Percentiles rank a stretch among this genome's conserved stretches.
These are phyloP conservation scores for Eurytemora carolleeae DNA, from an alignment of 1,140 invertebrate species.

Conservation along the genomic window DNA sequence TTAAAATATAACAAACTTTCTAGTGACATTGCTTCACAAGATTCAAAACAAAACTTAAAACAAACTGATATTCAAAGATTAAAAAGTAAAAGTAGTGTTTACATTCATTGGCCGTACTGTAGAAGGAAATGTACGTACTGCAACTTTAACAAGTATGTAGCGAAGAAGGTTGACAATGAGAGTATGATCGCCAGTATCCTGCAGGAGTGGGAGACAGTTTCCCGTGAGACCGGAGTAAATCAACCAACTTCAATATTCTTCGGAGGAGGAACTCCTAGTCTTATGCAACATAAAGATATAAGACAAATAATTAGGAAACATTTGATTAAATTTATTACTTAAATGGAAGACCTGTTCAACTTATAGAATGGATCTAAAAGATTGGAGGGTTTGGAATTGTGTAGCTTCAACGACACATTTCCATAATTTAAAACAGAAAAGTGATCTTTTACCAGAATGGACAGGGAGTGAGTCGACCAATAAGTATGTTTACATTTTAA, in stretches of 20 bases:
- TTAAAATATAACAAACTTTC: too few species aligned
- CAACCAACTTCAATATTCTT: constrained; percentile 23
- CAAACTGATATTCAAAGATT: too few species aligned
- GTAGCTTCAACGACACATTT: too few species aligned
- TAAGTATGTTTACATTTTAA: too few species aligned
- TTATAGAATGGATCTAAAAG: too few species aligned
- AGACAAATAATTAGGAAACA: constrained; percentile 20
- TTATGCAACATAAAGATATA: constrained; percentile 21
- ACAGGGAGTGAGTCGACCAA: too few species aligned
- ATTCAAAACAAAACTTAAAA: too few species aligned
- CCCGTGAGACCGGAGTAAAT: constrained; percentile 19
- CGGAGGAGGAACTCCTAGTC: constrained; percentile 26
- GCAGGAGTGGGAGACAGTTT: constrained; percentile 19
- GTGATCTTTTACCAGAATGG: too few species aligned
- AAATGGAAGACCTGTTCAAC: too few species aligned
- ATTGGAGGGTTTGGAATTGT: too few species aligned
- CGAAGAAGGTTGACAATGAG: constrained; percentile 20
- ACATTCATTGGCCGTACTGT: constrained; percentile 26
- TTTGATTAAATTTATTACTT: constrained; percentile 16
- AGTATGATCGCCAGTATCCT: neutral
- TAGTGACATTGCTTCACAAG: too few species aligned
- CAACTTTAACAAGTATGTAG: constrained; percentile 26
- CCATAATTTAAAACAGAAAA: too few species aligned
- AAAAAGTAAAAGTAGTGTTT: constrained; percentile 9
- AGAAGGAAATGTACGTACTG: constrained; percentile 24